Percentiles rank a stretch among this genome's conserved stretches.
These are phyloP conservation scores for Incurvaria masculella DNA, from an alignment of 2,888 invertebrate species.

Conservation along the genomic window DNA sequence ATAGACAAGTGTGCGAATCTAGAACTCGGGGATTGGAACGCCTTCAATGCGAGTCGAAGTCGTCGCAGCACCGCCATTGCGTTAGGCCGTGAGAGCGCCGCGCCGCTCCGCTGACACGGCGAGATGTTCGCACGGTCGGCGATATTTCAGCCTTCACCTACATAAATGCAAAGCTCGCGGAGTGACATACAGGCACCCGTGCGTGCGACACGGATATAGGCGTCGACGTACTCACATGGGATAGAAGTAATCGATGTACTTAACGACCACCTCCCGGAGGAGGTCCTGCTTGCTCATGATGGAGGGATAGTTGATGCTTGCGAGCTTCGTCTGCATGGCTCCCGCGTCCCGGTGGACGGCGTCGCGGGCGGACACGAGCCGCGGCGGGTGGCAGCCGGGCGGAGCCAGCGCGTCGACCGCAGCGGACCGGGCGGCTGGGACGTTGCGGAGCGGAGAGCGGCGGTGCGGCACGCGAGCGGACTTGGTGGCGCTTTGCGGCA, in stretches of 20 bases:
- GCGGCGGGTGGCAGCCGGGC: not conserved
- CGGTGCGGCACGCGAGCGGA: conserved; percentile 35
- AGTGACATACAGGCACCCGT: not conserved
- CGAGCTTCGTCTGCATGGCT: conserved; percentile 56
- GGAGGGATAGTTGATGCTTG: conserved; percentile 62
- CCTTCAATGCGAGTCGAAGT: too few relatives aligned
- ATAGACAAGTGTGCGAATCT: too few relatives aligned
- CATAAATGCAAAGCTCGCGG: not conserved
- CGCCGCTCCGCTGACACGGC: too few relatives aligned
- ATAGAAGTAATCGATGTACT: conserved; percentile 69
- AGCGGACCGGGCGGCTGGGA: not conserved
- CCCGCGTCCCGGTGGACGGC: conserved; percentile 20
- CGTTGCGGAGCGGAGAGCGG: not conserved
- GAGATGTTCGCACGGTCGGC: not conserved
- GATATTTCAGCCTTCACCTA: not conserved
- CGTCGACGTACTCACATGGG: conserved; percentile 59
- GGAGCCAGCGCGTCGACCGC: not conserved
- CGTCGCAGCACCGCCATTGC: not conserved
- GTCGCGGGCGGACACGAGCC: conserved; percentile 1
- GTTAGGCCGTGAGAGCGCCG: too few relatives aligned
- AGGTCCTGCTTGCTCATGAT: conserved; percentile 66
- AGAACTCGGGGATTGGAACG: too few relatives aligned
- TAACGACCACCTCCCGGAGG: conserved; percentile 65
- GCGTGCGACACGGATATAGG: too few relatives aligned
- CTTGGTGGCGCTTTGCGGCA: conserved; percentile 52